Conservation (phyloP, 2,888 invertebrate species). For the Catocala fraxini region DNA sequence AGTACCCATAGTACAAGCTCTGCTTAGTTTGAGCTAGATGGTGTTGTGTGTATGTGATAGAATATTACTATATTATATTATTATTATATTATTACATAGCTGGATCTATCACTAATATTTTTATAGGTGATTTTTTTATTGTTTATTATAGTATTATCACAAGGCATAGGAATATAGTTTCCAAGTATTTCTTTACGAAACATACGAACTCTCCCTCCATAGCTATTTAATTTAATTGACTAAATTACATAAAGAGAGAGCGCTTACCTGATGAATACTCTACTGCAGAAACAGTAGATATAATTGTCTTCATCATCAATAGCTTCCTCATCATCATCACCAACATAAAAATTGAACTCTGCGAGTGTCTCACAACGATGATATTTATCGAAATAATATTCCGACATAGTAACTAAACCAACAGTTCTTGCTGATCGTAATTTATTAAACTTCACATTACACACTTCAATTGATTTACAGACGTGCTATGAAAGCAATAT, state of each 20-base stretch:
- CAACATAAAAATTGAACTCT: constrained; percentile 86
- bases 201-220: background rate
- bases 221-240: background rate
- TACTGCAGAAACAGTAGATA: constrained; percentile 90
- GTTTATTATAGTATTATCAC: no score
- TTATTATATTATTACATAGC: no score
- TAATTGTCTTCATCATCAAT: constrained; percentile 80
- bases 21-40: no score
- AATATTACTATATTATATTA: no score
- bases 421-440: constrained; percentile 9
- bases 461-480: background rate
- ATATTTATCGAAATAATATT: constrained; percentile 73
- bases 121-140: no score
- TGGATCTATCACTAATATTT: no score
- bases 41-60: no score
- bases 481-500: constrained; percentile 4
- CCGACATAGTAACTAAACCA: constrained; percentile 69
- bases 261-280: constrained; percentile 90
- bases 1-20: no score
- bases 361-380: constrained; percentile 90
- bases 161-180: no score
- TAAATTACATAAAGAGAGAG: background rate
- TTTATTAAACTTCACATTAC: constrained; percentile 9
- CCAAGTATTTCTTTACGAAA: no score
- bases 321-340: constrained; percentile 70